Conservation (phyloP, 2,797 vertebrate species). For the Trachurus trachurus region DNA sequence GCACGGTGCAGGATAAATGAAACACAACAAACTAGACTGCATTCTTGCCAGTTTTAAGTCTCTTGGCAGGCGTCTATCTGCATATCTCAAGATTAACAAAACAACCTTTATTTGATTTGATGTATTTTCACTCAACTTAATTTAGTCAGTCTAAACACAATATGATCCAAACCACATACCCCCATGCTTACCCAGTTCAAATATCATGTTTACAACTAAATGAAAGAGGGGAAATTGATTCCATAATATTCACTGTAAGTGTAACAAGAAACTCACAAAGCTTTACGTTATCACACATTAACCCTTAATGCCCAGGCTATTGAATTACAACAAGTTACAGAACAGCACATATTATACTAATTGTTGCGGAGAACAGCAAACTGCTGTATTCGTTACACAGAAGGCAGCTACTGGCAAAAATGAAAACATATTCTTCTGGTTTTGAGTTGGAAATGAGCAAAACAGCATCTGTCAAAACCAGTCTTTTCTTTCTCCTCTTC, state of each 20-base stretch:
- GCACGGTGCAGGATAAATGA: not conserved
- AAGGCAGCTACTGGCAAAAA: not conserved
- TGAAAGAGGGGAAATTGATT: no score
- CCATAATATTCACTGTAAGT: not conserved
- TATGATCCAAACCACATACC: not conserved
- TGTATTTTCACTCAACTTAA: not conserved
- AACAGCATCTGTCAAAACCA: not conserved
- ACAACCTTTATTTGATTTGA: slow-evolving; percentile 5
- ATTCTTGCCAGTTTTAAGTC: not conserved
- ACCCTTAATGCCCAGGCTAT: not conserved
- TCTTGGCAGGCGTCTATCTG: not conserved
- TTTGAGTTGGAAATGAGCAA: not conserved
- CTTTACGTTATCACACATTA: not conserved
- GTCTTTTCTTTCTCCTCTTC: not conserved
- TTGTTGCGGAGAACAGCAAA: not conserved
- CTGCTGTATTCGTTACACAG: not conserved
- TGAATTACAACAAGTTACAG: not conserved
- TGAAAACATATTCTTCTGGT: not conserved
- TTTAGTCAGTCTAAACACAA: not conserved
- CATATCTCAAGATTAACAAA: not conserved
- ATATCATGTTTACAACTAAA: not conserved
- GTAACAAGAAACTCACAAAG: not conserved
- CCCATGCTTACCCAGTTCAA: not conserved
- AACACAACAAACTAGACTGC: not conserved
- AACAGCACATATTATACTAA: not conserved